Evolutionary conservation across 2,888 invertebrate genomes (phyloP), one percentile per base, ranked within the genome.

Genomic region (Trachelus troglodyta): DNA sequence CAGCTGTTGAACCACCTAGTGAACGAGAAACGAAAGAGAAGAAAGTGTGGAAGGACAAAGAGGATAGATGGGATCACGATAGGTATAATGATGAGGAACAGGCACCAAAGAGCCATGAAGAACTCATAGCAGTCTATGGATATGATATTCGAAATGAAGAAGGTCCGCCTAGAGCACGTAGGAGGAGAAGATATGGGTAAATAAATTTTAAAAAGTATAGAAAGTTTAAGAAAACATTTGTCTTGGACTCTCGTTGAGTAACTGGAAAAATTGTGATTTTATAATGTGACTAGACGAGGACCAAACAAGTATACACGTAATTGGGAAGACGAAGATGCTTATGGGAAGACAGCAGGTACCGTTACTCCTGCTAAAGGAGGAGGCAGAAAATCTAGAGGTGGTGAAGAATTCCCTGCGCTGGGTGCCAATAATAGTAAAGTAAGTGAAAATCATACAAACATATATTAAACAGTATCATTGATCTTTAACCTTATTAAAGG

Each of bases 81-180:
- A 94, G 96, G 86, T 98, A 94, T 89, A 95, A 96, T 85, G 96
- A 96, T 86, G 94, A 93, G 77, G 95, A 95, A 79, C 96, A 99
- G 93, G 94, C 95, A 75, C 98, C 98, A 11, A 98, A 98, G 92
- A 95, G 96, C 68, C 94, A 95, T 68, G 94, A 97, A 56, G 98
- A 98, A 92, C 90, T 98, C 76, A 95, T 98, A 23, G 94, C 96
- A 0, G 94, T 96, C 76, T 98, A 98, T 91, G 98, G 98, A 0
- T 99, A 98, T 91, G 98, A 99, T 88, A 99, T 99, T 82, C 93
- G 98, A 75, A 97, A 96, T 87, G 98, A 98, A 90, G 98, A 98
- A 88, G 96, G 97, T 0, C 97, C 98, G 2, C 98, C 98, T 0
- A 95, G 97, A 87, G 97, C 98, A 0, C 93, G 98, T 77, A 94